A percentile compares a stretch with the other conserved stretches of the same genome.
phyloP scores from a whole-genome alignment of 2,113 vertebrate genomes.

The Platysternon megacephalum region DNA sequence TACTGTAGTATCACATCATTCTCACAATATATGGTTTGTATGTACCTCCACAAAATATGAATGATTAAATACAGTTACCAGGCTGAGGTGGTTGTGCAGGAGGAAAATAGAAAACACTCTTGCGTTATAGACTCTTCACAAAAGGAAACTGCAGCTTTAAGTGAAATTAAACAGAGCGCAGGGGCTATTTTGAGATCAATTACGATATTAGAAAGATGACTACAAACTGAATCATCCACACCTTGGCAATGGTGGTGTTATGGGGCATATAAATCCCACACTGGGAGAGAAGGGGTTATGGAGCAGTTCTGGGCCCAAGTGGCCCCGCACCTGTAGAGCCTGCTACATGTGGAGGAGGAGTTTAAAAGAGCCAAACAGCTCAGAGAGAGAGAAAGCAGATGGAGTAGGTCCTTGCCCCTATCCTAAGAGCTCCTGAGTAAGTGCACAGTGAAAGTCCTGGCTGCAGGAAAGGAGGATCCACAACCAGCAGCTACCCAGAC shows the following conservation, averaged over 20 bases:
- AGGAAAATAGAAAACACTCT: not conserved
- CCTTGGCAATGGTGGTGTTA: not conserved
- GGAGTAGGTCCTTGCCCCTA: not conserved
- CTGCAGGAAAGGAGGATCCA: not conserved
- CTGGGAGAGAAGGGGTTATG: not conserved
- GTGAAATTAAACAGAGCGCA: not conserved
- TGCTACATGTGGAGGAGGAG: not conserved
- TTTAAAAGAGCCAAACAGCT: not conserved
- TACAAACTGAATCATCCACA: not conserved
- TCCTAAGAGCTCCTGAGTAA: not conserved
- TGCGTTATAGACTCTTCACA: not conserved
- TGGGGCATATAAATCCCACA: not conserved
- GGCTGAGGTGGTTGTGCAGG: not conserved
- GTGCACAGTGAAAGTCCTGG: not conserved
- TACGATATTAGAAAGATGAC: not conserved
- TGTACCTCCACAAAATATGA: too few species aligned
- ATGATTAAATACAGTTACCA: not conserved
- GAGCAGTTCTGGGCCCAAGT: not conserved
- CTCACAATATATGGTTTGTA: not conserved
- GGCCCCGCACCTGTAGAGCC: not conserved
- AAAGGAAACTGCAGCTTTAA: not conserved
- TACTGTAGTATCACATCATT: not conserved
- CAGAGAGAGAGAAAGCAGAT: not conserved
- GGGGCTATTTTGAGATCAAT: not conserved
- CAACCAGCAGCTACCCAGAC: too few species aligned